A percentile compares a stretch with the other conserved stretches of the same genome.
Evolutionary conservation across 2,797 vertebrate genomes (phyloP).

Genomic region (Xenentodon cancila): DNA sequence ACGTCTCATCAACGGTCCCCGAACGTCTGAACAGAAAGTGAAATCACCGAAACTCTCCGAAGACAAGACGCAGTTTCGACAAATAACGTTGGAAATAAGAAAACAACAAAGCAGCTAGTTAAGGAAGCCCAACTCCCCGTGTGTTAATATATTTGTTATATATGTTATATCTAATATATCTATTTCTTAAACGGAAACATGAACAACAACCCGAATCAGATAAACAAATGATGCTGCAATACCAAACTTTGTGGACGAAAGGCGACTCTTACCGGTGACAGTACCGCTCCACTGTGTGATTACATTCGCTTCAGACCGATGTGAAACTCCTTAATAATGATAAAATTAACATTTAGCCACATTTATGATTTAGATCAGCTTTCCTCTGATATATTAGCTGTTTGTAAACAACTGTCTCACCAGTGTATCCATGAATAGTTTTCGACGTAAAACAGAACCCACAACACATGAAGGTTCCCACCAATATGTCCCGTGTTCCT

Average conservation of each 20-base stretch:
- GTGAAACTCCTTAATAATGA: background rate
- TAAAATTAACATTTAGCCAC: background rate
- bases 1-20: background rate
- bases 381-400: slow-evolving; percentile 27
- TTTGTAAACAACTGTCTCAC: slow-evolving; percentile 72
- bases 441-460: slow-evolving; percentile 56
- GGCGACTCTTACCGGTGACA: slow-evolving; percentile 50
- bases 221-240: background rate
- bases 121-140: too few species aligned
- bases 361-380: background rate
- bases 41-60: background rate
- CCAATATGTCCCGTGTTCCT: too few species aligned
- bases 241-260: slow-evolving; percentile 2
- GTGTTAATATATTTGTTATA: too few species aligned
- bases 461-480: slow-evolving; percentile 44
- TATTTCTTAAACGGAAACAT: background rate
- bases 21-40: slow-evolving; percentile 26
- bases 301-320: background rate
- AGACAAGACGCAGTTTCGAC: background rate
- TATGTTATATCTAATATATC: too few species aligned
- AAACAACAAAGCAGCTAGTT: background rate
- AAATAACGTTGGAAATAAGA: background rate
- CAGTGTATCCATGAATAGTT: slow-evolving; percentile 57
- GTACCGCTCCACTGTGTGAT: background rate
- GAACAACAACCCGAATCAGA: background rate